These are phyloP conservation scores for Hypomesus transpacificus DNA, from an alignment of 2,113 vertebrate species.

Conservation along the genomic window DNA sequence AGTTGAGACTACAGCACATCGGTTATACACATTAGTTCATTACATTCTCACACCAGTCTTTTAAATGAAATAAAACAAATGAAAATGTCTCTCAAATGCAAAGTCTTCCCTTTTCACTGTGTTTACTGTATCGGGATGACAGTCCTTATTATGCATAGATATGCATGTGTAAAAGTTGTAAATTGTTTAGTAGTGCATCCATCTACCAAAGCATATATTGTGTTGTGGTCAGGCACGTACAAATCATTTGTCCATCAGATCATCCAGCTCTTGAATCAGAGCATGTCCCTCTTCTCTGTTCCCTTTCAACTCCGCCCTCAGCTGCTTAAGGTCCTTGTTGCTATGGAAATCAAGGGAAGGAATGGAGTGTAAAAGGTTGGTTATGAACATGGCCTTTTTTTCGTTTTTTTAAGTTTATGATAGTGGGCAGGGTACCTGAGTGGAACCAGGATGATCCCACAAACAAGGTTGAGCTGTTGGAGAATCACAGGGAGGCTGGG, in stretches of 20 bases:
- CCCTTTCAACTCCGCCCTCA: slow-evolving; percentile 70
- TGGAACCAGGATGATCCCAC: slow-evolving; percentile 87
- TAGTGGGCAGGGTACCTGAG: slow-evolving; percentile 73
- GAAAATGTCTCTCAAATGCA: too few relatives aligned
- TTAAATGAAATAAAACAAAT: too few relatives aligned
- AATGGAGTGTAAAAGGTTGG: not conserved
- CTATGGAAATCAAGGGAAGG: slow-evolving; percentile 52
- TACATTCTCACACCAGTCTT: too few relatives aligned
- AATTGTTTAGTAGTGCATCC: too few relatives aligned
- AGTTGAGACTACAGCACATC: too few relatives aligned
- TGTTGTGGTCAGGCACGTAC: slow-evolving; percentile 7
- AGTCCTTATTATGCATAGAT: too few relatives aligned
- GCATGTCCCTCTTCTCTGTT: slow-evolving; percentile 59
- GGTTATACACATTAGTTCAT: too few relatives aligned
- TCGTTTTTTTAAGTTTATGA: not conserved
- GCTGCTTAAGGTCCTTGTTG: slow-evolving; percentile 83
- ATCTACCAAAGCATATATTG: slow-evolving; percentile 3
- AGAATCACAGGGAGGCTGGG: slow-evolving; percentile 83
- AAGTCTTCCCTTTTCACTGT: slow-evolving; percentile 5
- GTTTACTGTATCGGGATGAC: not conserved
- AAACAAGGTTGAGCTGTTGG: slow-evolving; percentile 91
- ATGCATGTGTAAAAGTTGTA: too few relatives aligned
- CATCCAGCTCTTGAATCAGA: slow-evolving; percentile 71
- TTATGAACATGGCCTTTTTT: not conserved
- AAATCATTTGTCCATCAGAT: slow-evolving; percentile 17